These are phyloP conservation scores for Vireo altiloquus DNA, from an alignment of 2,113 vertebrate genomes.

Conservation along the genomic window DNA sequence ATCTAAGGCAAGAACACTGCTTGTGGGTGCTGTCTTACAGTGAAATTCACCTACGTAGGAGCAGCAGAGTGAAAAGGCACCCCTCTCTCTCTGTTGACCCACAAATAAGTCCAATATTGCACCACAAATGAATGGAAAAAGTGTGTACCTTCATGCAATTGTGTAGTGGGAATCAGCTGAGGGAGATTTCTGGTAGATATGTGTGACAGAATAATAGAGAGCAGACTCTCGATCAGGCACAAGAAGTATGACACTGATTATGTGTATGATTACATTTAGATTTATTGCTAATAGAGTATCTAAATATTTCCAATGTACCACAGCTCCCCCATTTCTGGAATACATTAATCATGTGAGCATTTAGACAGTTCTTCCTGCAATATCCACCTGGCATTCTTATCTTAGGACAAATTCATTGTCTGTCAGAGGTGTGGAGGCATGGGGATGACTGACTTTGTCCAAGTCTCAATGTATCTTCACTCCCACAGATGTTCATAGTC, in stretches of 20 bases:
- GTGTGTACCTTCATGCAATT: neutral
- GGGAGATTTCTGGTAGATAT: neutral
- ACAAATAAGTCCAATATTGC: neutral
- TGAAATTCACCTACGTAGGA: neutral
- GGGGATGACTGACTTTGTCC: rapidly evolving
- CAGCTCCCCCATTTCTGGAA: neutral
- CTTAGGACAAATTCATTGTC: neutral
- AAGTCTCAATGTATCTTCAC: neutral
- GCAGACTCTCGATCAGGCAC: neutral
- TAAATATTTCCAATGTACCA: neutral
- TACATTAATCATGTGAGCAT: rapidly evolving
- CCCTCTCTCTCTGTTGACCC: neutral
- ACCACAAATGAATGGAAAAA: neutral
- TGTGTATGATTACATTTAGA: rapidly evolving
- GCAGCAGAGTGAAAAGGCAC: neutral
- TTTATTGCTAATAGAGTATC: neutral
- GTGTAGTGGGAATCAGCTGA: neutral
- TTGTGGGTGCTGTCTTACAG: neutral
- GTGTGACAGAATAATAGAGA: neutral
- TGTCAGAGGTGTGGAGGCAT: neutral
- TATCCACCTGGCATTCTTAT: neutral
- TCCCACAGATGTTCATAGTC: neutral
- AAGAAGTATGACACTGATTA: neutral
- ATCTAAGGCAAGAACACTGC: neutral
- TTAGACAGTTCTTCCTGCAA: neutral